Conservation (phyloP, 1,140 invertebrate genomes). For the Phymastichus coffea region DNA sequence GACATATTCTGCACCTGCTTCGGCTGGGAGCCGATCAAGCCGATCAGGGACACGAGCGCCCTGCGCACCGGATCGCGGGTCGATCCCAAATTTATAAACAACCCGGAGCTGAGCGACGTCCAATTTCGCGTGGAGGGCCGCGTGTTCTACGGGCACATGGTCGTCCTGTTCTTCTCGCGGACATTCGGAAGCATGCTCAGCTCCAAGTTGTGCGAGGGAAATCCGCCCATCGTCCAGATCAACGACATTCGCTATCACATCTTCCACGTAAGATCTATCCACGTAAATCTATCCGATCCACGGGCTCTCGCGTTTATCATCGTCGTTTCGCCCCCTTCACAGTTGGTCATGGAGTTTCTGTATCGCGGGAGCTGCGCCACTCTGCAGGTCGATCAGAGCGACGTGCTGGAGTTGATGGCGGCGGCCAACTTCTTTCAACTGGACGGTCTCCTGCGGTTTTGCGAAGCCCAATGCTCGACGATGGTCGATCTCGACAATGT, state of each 20-base stretch:
- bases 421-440: conserved; percentile 91
- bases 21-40: conserved; percentile 81
- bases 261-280: conserved; percentile 68
- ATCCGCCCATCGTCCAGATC: conserved; percentile 83
- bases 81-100: conserved; percentile 90
- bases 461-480: conserved; percentile 80
- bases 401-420: conserved; percentile 86
- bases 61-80: conserved; percentile 74
- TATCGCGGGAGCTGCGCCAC: conserved; percentile 84
- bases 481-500: conserved; percentile 86
- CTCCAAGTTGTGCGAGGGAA: conserved; percentile 73
- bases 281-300: background rate
- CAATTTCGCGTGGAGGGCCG: conserved; percentile 88
- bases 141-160: conserved; percentile 93
- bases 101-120: conserved; percentile 86
- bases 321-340: conserved; percentile 33
- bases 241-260: conserved; percentile 91
- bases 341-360: conserved; percentile 91
- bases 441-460: conserved; percentile 80
- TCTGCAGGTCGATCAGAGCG: conserved; percentile 73
- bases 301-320: background rate
- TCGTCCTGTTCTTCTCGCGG: conserved; percentile 85
- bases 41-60: conserved; percentile 67
- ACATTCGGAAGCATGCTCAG: conserved; percentile 84
- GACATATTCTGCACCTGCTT: conserved; percentile 89